These are phyloP conservation scores for Pristionchus maxplancki DNA, from an alignment of 2,888 invertebrate genomes.

Conservation along the genomic window DNA sequence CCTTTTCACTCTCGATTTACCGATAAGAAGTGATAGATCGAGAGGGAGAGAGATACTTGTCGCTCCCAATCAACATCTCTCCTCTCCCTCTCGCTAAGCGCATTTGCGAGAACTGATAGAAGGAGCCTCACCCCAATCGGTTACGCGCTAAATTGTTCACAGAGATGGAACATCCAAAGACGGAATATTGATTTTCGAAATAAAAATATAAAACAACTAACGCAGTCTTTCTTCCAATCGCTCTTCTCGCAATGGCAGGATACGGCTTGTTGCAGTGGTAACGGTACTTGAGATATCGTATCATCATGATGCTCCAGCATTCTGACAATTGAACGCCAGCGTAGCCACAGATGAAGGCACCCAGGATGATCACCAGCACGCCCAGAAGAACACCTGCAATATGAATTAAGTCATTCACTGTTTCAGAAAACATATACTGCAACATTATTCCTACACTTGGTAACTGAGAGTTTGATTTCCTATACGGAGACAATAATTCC, in stretches of 20 bases:
- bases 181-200: background rate
- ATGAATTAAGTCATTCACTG: background rate
- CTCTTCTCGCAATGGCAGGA: constrained; percentile 72
- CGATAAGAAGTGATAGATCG: constrained; percentile 35
- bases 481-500: no score
- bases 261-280: constrained; percentile 74
- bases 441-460: background rate
- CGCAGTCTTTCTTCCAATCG: constrained; percentile 68
- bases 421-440: background rate
- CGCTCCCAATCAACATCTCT: constrained; percentile 29
- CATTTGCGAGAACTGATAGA: constrained; percentile 30
- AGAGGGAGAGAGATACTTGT: constrained; percentile 46
- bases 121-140: background rate
- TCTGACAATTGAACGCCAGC: constrained; percentile 70
- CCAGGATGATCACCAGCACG: constrained; percentile 62
- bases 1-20: constrained; percentile 12
- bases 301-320: constrained; percentile 70
- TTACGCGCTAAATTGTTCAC: background rate
- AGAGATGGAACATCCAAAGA: background rate
- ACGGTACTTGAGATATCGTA: constrained; percentile 71
- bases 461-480: background rate
- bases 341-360: constrained; percentile 70
- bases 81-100: constrained; percentile 20
- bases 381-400: constrained; percentile 63
- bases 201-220: constrained; percentile 52